A percentile compares a stretch with the other conserved stretches of the same genome.
Conservation (phyloP, 1,140 invertebrate species). For the Zaprionus lachaisei region DNA sequence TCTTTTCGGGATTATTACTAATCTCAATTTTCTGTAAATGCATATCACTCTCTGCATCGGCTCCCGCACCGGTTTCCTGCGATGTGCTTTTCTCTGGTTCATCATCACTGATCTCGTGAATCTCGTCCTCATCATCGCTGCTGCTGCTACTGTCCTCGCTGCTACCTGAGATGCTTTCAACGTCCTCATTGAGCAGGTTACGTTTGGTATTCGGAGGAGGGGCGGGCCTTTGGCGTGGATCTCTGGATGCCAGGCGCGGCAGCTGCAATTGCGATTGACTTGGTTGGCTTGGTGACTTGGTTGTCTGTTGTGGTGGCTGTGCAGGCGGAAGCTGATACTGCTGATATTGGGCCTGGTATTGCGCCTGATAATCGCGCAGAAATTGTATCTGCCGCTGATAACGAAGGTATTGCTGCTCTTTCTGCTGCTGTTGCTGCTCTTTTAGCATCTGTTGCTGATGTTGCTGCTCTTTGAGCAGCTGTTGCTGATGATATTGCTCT, state of each 20-base stretch:
- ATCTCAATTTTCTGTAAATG: constrained; percentile 60
- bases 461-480: not conserved
- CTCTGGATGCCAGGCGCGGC: constrained; percentile 1
- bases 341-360: not conserved
- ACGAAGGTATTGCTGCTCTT: not conserved
- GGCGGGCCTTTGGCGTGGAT: constrained; percentile 50
- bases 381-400: not conserved
- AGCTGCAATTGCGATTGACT: not conserved
- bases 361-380: not conserved
- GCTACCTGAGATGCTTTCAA: constrained; percentile 59
- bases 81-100: constrained; percentile 40
- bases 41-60: constrained; percentile 19
- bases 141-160: constrained; percentile 52
- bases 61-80: constrained; percentile 19
- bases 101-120: constrained; percentile 51
- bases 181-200: constrained; percentile 46
- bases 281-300: too few relatives aligned
- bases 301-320: not conserved
- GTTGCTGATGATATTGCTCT: not conserved
- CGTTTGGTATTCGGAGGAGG: constrained; percentile 25
- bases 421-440: not conserved
- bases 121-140: constrained; percentile 27
- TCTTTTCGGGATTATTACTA: constrained; percentile 89
- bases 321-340: not conserved
- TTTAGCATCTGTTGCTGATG: not conserved